These are phyloP conservation scores for Orchesella flavescens DNA, from an alignment of 2,888 invertebrate genomes.

Conservation along the genomic window DNA sequence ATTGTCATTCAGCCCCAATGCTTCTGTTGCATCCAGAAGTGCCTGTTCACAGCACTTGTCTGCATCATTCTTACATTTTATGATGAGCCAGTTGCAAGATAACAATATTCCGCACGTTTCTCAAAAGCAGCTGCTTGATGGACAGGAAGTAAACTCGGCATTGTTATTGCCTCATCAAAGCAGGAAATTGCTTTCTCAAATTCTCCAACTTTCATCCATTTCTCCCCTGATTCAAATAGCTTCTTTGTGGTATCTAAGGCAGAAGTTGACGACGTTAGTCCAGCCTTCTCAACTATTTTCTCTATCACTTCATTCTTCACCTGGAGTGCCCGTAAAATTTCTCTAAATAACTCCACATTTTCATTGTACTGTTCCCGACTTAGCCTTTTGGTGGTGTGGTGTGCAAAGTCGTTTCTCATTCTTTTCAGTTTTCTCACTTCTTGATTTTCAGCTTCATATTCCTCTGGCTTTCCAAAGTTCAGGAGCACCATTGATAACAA, in stretches of 20 bases:
- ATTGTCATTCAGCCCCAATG: slow-evolving; percentile 18
- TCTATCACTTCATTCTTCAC: slow-evolving; percentile 25
- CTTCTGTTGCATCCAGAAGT: neutral
- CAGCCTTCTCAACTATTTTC: slow-evolving; percentile 1
- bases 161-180: slow-evolving; percentile 38
- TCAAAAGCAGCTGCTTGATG: slow-evolving; percentile 39
- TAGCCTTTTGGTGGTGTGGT: neutral
- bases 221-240: slow-evolving; percentile 22
- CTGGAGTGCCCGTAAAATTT: slow-evolving; percentile 18
- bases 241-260: slow-evolving; percentile 9
- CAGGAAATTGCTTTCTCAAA: slow-evolving; percentile 37
- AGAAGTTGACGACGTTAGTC: neutral
- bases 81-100: neutral
- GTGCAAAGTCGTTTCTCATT: slow-evolving; percentile 47
- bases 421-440: neutral
- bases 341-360: neutral
- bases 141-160: slow-evolving; percentile 15
- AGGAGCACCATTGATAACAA: neutral
- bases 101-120: slow-evolving; percentile 37
- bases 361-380: slow-evolving; percentile 21
- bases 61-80: slow-evolving; percentile 1
- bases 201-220: neutral
- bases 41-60: slow-evolving; percentile 5
- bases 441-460: neutral
- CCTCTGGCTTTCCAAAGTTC: neutral